A percentile compares a stretch with the other conserved stretches of the same genome.
These are phyloP conservation scores for Sceloporus tristichus DNA, from an alignment of 2,113 vertebrate species.

Conservation along the genomic window DNA sequence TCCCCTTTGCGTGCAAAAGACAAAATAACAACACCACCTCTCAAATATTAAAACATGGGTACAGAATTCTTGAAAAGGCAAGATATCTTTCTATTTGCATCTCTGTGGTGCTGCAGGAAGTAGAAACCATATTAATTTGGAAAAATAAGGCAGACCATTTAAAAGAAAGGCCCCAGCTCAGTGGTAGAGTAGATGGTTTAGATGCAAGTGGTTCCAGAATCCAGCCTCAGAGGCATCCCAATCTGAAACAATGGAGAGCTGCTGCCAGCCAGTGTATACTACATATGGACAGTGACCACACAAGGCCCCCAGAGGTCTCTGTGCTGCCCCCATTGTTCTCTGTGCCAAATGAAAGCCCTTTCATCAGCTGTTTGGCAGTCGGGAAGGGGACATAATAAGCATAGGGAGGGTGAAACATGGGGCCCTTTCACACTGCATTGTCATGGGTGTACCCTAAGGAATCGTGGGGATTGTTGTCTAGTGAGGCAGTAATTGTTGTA, in stretches of 20 bases:
- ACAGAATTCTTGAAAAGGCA: neutral
- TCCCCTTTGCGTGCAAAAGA: too few species aligned
- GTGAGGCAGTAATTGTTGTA: too few species aligned
- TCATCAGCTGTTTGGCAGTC: neutral
- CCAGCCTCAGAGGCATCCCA: neutral
- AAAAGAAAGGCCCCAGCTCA: neutral
- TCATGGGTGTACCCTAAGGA: too few species aligned
- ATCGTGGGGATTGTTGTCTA: too few species aligned
- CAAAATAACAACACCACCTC: too few species aligned
- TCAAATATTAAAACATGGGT: too few species aligned
- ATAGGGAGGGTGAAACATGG: neutral
- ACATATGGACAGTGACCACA: neutral
- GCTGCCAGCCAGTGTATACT: too few species aligned
- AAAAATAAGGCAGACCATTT: constrained; percentile 32
- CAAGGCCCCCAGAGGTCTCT: neutral
- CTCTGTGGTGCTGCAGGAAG: constrained; percentile 5
- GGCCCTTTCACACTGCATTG: too few species aligned
- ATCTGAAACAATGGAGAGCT: too few species aligned
- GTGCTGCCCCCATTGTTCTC: neutral
- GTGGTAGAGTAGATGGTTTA: neutral
- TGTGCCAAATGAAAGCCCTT: neutral
- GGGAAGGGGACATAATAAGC: neutral
- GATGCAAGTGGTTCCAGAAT: neutral
- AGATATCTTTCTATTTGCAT: neutral
- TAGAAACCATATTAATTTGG: constrained; percentile 62